phyloP scores from a whole-genome alignment of 2,888 invertebrate species.

The Venusia cambrica region DNA sequence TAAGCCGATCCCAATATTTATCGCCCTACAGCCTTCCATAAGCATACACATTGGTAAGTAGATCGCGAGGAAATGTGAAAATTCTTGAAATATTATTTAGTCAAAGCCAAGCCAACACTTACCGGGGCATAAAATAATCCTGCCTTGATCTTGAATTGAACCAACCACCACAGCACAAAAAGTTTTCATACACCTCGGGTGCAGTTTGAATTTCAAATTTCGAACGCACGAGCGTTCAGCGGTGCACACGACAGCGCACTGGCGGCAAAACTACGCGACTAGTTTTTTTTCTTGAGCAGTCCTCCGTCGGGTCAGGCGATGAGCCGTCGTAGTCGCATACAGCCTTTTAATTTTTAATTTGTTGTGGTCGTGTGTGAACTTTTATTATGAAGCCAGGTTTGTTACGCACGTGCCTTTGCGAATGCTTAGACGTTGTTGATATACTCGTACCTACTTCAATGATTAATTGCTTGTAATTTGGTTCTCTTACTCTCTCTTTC shows the following conservation, averaged over 20 bases:
- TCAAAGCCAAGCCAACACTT: no score
- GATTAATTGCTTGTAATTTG: no score
- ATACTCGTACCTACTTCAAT: no score
- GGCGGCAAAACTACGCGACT: constrained; percentile 30
- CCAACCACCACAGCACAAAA: constrained; percentile 35
- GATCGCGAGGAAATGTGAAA: no score
- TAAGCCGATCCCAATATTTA: no score
- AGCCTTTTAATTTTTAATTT: constrained; percentile 51
- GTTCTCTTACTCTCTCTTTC: no score
- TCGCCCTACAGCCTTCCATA: no score
- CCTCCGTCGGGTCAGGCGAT: constrained; percentile 36
- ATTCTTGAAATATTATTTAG: no score
- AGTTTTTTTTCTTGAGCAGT: constrained; percentile 45
- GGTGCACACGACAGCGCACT: constrained; percentile 52
- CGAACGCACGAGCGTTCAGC: constrained; percentile 42
- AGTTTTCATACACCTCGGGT: constrained; percentile 30
- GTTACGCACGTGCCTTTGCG: constrained; percentile 29
- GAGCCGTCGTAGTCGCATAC: constrained; percentile 48
- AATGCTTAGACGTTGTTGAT: background rate
- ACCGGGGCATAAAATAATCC: no score
- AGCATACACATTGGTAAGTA: no score
- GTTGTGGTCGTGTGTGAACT: constrained; percentile 45
- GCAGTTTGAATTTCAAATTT: constrained; percentile 39
- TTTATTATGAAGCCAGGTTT: constrained; percentile 52
- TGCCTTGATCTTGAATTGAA: constrained; percentile 4